A percentile compares a stretch with the other conserved stretches of the same genome.
Conservation (phyloP, 2,113 vertebrate genomes). For the Marmota flaviventris region DNA sequence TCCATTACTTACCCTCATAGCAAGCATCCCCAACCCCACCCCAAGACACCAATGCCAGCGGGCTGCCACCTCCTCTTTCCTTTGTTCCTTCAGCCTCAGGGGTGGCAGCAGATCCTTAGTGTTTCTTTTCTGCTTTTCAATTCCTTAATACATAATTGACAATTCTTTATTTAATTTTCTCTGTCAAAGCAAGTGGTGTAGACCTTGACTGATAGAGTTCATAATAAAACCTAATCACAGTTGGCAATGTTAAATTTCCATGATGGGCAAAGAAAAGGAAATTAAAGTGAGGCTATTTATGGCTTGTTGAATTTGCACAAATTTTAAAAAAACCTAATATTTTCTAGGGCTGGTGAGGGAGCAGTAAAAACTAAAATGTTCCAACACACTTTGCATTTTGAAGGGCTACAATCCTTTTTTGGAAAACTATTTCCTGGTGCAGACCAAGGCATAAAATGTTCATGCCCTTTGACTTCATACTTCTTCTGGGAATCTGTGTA, state of each 20-base stretch:
- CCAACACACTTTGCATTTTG: slow-evolving; percentile 16
- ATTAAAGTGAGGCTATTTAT: background rate
- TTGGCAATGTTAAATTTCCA: background rate
- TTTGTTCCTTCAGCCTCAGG: background rate
- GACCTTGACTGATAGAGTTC: background rate
- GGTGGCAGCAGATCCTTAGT: background rate
- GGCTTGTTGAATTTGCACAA: background rate
- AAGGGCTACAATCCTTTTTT: background rate
- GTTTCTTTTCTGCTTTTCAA: background rate
- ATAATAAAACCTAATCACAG: background rate
- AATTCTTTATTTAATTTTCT: slow-evolving; percentile 33
- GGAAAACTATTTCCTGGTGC: slow-evolving; percentile 42
- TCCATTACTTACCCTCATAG: background rate
- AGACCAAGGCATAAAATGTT: slow-evolving; percentile 49
- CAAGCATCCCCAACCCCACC: rapidly evolving
- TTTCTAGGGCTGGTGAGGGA: background rate
- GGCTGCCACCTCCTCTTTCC: background rate
- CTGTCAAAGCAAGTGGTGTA: background rate
- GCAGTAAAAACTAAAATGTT: background rate
- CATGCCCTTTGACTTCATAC: slow-evolving; percentile 23
- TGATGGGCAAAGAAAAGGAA: slow-evolving; percentile 3
- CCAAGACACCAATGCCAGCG: background rate
- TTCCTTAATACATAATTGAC: background rate
- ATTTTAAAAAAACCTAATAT: background rate
- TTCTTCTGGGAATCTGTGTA: slow-evolving; percentile 52